A percentile compares a stretch with the other conserved stretches of the same genome.
These are phyloP conservation scores for Heterodera filipjevi DNA, from an alignment of 2,888 invertebrate species.

Conservation along the genomic window DNA sequence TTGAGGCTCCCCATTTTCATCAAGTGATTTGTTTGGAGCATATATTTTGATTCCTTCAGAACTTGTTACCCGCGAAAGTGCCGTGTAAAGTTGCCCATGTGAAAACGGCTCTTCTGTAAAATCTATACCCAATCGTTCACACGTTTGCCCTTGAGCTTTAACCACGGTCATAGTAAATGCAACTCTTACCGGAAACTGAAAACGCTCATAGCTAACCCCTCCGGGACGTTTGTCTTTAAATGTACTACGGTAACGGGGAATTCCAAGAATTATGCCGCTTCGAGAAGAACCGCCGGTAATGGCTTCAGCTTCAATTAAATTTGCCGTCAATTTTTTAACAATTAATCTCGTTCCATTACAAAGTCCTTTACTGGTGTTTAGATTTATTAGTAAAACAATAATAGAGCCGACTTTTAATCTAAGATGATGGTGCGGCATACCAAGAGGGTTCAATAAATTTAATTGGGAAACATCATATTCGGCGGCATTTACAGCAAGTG, in stretches of 20 bases:
- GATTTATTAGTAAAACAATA: constrained; percentile 1
- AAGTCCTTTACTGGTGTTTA: constrained; percentile 1
- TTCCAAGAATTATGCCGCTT: constrained; percentile 4
- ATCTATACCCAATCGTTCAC: constrained; percentile 13
- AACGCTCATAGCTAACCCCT: constrained; percentile 12
- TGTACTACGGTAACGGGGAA: constrained; percentile 11
- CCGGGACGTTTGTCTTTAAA: constrained; percentile 18
- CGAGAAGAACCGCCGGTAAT: constrained; percentile 2
- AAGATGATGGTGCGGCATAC: constrained; percentile 8
- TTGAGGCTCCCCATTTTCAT: neutral
- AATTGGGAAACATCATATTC: constrained; percentile 13
- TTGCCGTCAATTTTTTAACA: neutral
- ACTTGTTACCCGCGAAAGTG: neutral
- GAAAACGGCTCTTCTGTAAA: constrained; percentile 21
- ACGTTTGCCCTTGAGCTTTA: constrained; percentile 20
- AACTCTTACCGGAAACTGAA: constrained; percentile 5
- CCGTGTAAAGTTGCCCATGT: constrained; percentile 16
- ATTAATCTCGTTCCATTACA: constrained; percentile 17
- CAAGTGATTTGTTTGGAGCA: constrained; percentile 5
- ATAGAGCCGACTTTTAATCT: constrained; percentile 12
- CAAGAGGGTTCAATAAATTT: constrained; percentile 8
- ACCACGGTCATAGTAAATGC: constrained; percentile 21
- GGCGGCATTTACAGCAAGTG: constrained; percentile 8
- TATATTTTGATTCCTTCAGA: neutral
- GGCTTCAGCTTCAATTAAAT: constrained; percentile 9